phyloP scores from a whole-genome alignment of 92 coral and sea anemone species.

The Zoanthus sociatus region DNA sequence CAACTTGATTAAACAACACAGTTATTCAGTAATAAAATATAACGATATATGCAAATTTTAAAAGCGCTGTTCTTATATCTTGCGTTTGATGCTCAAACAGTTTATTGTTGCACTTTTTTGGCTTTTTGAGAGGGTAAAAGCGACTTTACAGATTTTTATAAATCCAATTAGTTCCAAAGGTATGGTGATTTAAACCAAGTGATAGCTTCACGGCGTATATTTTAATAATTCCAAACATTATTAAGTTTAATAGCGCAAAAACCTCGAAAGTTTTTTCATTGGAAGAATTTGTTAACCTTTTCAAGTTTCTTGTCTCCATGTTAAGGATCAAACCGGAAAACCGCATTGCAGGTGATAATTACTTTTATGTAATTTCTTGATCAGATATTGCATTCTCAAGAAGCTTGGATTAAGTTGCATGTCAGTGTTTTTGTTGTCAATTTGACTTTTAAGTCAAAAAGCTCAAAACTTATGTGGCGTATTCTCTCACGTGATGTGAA shows the following conservation, averaged over 20 bases:
- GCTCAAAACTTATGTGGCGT: too few species aligned
- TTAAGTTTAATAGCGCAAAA: not conserved
- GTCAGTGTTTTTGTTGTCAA: not conserved
- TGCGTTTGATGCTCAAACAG: not conserved
- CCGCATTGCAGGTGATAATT: slow-evolving; percentile 13
- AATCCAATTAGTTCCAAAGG: slow-evolving; percentile 21
- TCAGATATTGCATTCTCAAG: slow-evolving; percentile 1
- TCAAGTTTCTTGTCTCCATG: not conserved
- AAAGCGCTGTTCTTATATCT: not conserved
- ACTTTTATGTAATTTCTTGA: slow-evolving; percentile 17
- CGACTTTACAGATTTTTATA: not conserved
- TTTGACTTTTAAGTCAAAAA: not conserved
- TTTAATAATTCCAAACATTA: not conserved
- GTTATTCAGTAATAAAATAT: not conserved
- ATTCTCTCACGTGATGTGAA: too few species aligned
- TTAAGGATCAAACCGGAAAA: slow-evolving; percentile 37
- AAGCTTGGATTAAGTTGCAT: slow-evolving; percentile 10
- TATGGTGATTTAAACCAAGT: not conserved
- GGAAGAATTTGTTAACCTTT: not conserved
- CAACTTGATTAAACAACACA: not conserved
- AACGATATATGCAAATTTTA: not conserved
- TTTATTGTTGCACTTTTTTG: not conserved
- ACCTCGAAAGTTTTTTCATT: not conserved
- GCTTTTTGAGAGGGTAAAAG: not conserved
- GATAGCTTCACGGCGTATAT: not conserved